Conservation (phyloP, 2,888 invertebrate genomes). For the Tetramorium bicarinatum region DNA sequence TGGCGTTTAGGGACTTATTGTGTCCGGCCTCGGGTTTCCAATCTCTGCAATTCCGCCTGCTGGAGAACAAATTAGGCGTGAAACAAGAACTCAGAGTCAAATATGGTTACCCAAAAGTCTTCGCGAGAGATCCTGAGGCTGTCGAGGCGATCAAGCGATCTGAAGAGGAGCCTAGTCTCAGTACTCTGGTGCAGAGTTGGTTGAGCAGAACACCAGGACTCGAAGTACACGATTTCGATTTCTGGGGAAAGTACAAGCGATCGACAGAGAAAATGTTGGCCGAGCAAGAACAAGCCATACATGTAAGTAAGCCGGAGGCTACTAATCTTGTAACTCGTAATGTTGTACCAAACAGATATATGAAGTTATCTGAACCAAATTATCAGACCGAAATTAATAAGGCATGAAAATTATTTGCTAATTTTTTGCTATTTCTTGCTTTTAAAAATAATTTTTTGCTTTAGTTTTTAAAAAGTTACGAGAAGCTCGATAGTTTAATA, state of each 20-base stretch:
- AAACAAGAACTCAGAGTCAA: constrained; percentile 95
- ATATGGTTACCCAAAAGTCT: constrained; percentile 96
- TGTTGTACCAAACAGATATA: neutral
- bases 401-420: too few relatives aligned
- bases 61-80: constrained; percentile 97
- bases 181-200: constrained; percentile 96
- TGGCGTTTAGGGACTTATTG: constrained; percentile 97
- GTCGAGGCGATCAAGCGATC: constrained; percentile 89
- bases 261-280: constrained; percentile 91
- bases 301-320: constrained; percentile 85
- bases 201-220: constrained; percentile 97
- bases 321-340: neutral
- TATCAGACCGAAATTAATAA: too few relatives aligned
- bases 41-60: constrained; percentile 97
- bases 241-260: constrained; percentile 96
- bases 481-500: too few relatives aligned
- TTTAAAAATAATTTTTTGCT: too few relatives aligned
- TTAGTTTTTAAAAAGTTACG: too few relatives aligned
- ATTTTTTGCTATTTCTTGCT: too few relatives aligned
- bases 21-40: constrained; percentile 99
- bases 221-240: constrained; percentile 92
- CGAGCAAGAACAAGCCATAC: constrained; percentile 89
- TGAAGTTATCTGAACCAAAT: too few relatives aligned
- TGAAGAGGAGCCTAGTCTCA: constrained; percentile 94
- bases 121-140: constrained; percentile 91